Evolutionary conservation across 2,888 invertebrate species (phyloP).

Genomic region (Cepaea hortensis): DNA sequence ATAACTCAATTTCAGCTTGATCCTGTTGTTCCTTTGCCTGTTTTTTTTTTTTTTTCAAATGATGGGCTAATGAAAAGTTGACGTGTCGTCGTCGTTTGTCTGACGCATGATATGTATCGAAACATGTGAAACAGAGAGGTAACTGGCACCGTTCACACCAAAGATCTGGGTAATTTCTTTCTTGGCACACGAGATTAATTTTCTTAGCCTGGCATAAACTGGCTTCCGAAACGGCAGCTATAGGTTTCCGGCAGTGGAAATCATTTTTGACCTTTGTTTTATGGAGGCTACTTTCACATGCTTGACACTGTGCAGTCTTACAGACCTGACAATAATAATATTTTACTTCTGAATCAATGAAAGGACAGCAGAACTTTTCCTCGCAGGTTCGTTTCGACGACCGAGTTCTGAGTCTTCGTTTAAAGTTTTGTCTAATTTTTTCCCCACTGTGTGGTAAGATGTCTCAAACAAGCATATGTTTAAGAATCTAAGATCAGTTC

Average conservation of each 20-base stretch:
- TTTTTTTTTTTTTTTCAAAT: slow-evolving; percentile 47
- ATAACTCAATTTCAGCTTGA: slow-evolving; percentile 44
- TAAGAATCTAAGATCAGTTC: not conserved
- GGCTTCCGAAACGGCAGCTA: slow-evolving; percentile 65
- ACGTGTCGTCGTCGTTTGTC: slow-evolving; percentile 54
- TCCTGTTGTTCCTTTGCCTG: slow-evolving; percentile 55
- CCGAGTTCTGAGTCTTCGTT: slow-evolving; percentile 61
- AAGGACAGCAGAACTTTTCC: slow-evolving; percentile 71
- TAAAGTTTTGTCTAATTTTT: slow-evolving; percentile 60
- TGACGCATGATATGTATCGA: slow-evolving; percentile 63
- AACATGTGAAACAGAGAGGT: slow-evolving; percentile 73
- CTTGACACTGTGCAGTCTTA: slow-evolving; percentile 73
- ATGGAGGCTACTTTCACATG: slow-evolving; percentile 74
- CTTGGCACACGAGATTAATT: slow-evolving; percentile 61
- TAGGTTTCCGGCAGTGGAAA: slow-evolving; percentile 70
- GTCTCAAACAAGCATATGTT: not conserved
- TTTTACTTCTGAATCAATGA: slow-evolving; percentile 67
- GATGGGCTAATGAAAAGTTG: slow-evolving; percentile 55
- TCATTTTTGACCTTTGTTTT: slow-evolving; percentile 65
- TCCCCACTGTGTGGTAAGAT: not conserved
- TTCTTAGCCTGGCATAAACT: slow-evolving; percentile 68
- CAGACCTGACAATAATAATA: slow-evolving; percentile 72
- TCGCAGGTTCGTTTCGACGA: slow-evolving; percentile 69
- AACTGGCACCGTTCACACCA: slow-evolving; percentile 72
- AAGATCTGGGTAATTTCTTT: slow-evolving; percentile 74